phyloP scores from a whole-genome alignment of 2,113 vertebrate species.

The Nesogale talazaci region DNA sequence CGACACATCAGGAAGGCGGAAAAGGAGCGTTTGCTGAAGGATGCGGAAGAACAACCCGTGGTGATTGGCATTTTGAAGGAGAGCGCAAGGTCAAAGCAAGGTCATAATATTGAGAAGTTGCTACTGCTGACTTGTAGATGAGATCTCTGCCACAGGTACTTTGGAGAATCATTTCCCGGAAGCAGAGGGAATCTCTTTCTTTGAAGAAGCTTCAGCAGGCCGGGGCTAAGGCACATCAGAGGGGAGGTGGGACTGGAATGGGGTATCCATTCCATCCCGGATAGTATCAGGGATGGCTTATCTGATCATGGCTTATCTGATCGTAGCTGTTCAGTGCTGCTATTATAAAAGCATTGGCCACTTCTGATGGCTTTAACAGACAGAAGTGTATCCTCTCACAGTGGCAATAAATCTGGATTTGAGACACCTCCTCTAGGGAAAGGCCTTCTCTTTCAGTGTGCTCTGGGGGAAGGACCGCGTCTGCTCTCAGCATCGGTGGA shows the following conservation, averaged over 20 bases:
- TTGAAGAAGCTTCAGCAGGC: not conserved
- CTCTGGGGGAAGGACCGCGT: too few relatives aligned
- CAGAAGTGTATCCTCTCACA: too few relatives aligned
- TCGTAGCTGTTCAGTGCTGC: too few relatives aligned
- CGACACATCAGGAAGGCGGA: not conserved
- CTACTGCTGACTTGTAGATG: not conserved
- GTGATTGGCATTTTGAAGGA: not conserved
- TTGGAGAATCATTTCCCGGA: conserved; percentile 16
- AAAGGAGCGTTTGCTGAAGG: not conserved
- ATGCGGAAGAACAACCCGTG: not conserved
- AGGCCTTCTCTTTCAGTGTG: too few relatives aligned
- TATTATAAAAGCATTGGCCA: too few relatives aligned
- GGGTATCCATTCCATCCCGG: too few relatives aligned
- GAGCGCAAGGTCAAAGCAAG: not conserved
- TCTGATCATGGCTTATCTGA: not conserved
- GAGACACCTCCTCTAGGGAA: too few relatives aligned
- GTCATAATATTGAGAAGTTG: not conserved
- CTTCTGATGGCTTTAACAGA: too few relatives aligned
- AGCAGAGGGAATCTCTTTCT: not conserved
- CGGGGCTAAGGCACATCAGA: conserved; percentile 5
- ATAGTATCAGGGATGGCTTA: not conserved
- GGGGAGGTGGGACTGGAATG: conserved; percentile 13
- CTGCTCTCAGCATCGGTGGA: too few relatives aligned
- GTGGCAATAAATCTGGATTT: too few relatives aligned
- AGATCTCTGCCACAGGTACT: not conserved